Conservation (phyloP, 2,113 vertebrate genomes). For the Callocephalon fimbriatum region DNA sequence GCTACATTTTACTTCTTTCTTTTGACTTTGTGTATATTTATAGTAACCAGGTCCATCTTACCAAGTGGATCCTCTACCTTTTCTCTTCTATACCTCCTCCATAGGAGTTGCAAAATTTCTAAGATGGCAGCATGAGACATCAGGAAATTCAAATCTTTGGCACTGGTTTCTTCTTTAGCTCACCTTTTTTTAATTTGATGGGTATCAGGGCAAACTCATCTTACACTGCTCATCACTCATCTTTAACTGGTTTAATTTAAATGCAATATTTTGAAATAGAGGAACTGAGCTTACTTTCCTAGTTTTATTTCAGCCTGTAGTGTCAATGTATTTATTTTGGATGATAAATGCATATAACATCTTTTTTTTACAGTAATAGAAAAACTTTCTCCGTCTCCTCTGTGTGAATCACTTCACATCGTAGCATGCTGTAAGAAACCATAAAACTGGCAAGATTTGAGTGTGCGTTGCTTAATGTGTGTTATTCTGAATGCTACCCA, state of each 20-base stretch:
- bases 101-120: not conserved
- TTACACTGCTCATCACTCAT: not conserved
- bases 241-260: not conserved
- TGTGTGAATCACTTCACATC: not conserved
- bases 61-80: not conserved
- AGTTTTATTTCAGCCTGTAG: not conserved
- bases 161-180: not conserved
- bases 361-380: not conserved
- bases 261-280: not conserved
- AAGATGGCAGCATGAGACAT: not conserved
- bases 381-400: constrained; percentile 2
- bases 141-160: not conserved
- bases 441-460: not conserved
- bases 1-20: not conserved
- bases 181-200: not conserved
- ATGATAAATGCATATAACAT: not conserved
- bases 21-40: not conserved
- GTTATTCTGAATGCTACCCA: constrained; percentile 20
- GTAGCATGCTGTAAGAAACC: not conserved
- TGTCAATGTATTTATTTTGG: constrained; percentile 29
- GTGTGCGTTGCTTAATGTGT: not conserved
- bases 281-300: not conserved
- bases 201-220: not conserved
- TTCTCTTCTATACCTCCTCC: not conserved
- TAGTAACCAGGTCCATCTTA: not conserved